phyloP scores from a whole-genome alignment of 2,888 invertebrate genomes.

The Lumbricus terrestris region DNA sequence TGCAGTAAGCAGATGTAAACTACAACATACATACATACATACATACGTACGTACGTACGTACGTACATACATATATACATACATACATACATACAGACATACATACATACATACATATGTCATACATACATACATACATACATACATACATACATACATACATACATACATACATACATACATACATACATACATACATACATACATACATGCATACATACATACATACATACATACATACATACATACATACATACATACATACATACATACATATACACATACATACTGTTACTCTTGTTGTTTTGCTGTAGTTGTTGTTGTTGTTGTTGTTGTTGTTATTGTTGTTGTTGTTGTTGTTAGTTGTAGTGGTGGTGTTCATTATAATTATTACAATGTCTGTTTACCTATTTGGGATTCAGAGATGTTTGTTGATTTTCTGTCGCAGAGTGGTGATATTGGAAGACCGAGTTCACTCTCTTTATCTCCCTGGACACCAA shows the following conservation, averaged over 20 bases:
- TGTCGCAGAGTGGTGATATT: constrained; percentile 89
- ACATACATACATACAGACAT: neutral
- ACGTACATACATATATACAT: neutral
- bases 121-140: neutral
- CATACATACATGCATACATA: neutral
- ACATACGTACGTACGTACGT: neutral
- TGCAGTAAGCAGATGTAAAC: neutral
- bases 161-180: neutral
- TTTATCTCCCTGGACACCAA: constrained; percentile 71
- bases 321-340: no score
- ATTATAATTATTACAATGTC: neutral
- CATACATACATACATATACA: no score
- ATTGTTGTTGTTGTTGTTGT: no score
- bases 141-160: neutral
- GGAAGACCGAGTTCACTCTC: constrained; percentile 85
- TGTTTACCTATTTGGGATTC: constrained; percentile 83
- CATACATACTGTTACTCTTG: no score
- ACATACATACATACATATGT: neutral
- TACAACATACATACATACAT: neutral
- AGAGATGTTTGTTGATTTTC: constrained; percentile 87
- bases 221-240: neutral
- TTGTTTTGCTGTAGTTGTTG: no score
- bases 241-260: neutral
- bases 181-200: neutral
- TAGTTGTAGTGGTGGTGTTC: neutral